These are phyloP conservation scores for Eunapius fragilis DNA, from an alignment of 37 sponge, comb jelly and placozoan genomes.

Conservation along the genomic window DNA sequence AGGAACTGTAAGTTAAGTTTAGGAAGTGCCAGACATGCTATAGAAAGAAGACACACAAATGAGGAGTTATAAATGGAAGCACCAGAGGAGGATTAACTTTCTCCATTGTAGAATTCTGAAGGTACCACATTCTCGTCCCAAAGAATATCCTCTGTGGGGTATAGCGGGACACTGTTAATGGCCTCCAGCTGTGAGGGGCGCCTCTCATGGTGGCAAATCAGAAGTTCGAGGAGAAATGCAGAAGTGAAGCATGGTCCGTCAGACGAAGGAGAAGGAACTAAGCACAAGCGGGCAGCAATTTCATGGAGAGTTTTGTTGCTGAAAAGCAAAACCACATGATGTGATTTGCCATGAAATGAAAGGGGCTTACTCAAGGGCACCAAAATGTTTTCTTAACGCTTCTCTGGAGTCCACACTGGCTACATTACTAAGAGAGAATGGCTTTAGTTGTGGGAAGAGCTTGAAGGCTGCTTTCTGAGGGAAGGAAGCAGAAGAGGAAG, in stretches of 20 bases:
- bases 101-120: conserved; percentile 88
- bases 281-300: conserved; percentile 76
- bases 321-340: conserved; percentile 16
- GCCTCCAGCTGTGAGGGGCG: conserved; percentile 88
- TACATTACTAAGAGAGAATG: conserved; percentile 90
- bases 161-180: conserved; percentile 91
- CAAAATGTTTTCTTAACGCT: conserved; percentile 76
- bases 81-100: conserved; percentile 27
- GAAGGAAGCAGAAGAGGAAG: neutral
- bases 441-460: conserved; percentile 79
- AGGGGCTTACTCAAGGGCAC: conserved; percentile 50
- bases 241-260: neutral
- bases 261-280: conserved; percentile 35
- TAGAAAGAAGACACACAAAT: too few relatives aligned
- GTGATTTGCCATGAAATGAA: neutral
- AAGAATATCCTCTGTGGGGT: conserved; percentile 93
- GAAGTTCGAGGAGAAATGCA: conserved; percentile 64
- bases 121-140: conserved; percentile 97
- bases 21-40: conserved; percentile 94
- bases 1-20: conserved; percentile 99
- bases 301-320: conserved; percentile 72
- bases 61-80: neutral
- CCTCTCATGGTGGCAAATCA: conserved; percentile 83
- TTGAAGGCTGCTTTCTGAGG: conserved; percentile 83
- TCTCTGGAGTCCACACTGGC: conserved; percentile 86